Conservation (phyloP, 2,797 vertebrate genomes). For the Squalus acanthias region DNA sequence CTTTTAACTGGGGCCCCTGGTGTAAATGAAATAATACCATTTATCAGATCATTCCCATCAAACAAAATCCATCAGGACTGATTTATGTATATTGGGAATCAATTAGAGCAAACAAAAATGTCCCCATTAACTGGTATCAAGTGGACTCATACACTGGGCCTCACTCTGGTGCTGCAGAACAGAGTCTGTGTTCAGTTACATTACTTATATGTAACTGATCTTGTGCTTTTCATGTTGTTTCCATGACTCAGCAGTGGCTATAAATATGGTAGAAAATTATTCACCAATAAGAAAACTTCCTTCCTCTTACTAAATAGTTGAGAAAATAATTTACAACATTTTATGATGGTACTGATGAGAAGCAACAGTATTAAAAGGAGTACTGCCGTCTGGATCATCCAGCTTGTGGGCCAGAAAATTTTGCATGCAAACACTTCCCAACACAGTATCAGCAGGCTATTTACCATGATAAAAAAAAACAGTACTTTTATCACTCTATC, state of each 20-base stretch:
- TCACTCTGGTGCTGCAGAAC: neutral
- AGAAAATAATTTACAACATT: neutral
- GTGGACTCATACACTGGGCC: neutral
- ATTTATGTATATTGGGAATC: neutral
- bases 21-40: neutral
- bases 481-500: neutral
- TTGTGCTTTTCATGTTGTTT: neutral
- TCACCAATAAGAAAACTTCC: neutral
- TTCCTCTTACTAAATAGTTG: neutral
- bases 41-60: constrained; percentile 12
- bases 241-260: neutral
- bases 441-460: neutral
- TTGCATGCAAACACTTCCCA: neutral
- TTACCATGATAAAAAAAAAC: neutral
- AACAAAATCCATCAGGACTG: constrained; percentile 13
- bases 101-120: neutral
- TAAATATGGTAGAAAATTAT: neutral
- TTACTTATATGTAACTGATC: neutral
- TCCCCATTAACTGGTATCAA: constrained; percentile 14
- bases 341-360: neutral
- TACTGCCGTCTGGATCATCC: neutral
- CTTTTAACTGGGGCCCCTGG: neutral
- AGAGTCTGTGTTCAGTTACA: constrained; percentile 12
- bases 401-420: neutral
- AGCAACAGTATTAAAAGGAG: neutral